phyloP scores from a whole-genome alignment of 2,797 vertebrate species.

The Manis crassicaudata region DNA sequence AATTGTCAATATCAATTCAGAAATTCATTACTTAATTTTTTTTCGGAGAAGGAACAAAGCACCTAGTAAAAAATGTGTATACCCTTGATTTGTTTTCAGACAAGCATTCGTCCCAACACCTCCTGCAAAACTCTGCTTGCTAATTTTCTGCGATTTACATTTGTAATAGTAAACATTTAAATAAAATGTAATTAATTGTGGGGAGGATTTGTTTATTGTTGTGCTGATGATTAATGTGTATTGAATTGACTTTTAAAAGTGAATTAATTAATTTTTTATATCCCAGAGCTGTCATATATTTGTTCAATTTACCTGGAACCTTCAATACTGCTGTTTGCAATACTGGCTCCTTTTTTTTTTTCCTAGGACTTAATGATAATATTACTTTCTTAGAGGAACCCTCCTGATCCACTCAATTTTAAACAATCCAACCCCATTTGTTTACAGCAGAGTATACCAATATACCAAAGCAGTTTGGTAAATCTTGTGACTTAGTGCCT shows the following conservation, averaged over 20 bases:
- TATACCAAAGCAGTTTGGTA: not conserved
- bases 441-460: not conserved
- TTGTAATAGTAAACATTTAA: conserved; percentile 6
- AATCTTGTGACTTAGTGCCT: not conserved
- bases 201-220: not conserved
- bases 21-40: not conserved
- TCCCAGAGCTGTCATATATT: not conserved
- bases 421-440: not conserved
- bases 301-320: not conserved
- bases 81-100: not conserved
- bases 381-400: not conserved
- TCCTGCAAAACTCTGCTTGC: not conserved
- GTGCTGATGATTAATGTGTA: not conserved
- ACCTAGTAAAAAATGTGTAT: not conserved
- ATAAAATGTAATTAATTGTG: not conserved
- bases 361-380: not conserved
- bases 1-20: conserved; percentile 49
- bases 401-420: not conserved
- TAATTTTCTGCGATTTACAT: not conserved
- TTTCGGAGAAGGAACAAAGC: not conserved
- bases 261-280: not conserved
- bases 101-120: not conserved
- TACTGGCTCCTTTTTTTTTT: not conserved
- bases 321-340: not conserved
- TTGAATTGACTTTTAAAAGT: not conserved